Evolutionary conservation across 1,140 invertebrate genomes (phyloP), one percentile per base, ranked within the genome.

Genomic region (Batillaria attramentaria): DNA sequence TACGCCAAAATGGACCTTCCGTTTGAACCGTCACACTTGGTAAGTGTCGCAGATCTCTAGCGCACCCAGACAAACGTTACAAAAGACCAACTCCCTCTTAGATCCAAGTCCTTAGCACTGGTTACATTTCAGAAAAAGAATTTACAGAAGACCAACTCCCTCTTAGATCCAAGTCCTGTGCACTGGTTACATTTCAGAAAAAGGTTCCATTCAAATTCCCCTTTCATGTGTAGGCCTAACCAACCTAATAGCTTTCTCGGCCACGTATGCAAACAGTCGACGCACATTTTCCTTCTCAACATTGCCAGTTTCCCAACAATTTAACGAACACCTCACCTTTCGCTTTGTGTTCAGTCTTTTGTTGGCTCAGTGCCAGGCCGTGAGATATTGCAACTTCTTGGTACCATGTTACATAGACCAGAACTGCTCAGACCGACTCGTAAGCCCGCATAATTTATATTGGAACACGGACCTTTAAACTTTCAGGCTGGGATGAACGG

Each of bases 1-100:
- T 99, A 99, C 88, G 93, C 94, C 3, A 94, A 96, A 69, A 93
- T 99, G 60, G 94, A 95, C 13, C 42, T 82, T 33, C 41, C 33
- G 28, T 66, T 39, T 39, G 39, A 16, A n/a, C 18, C 1, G 13
- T 54, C 37, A 18, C 54, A 75, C 3, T 33, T 60, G 54, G 73
- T 75, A 46, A 28, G 50, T 37, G 68, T 1, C 13, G 16, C n/a
- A 28, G 65, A 20, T n/a, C n/a, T n/a, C n/a, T n/a, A n/a, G n/a
- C n/a, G n/a, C 28, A 75, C 24, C 69, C 18, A 10, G 35, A 18
- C 31, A 41, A 28, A 20, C 18, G 28, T 24, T 8, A 28, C 3
- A 28, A 65, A 20, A 28, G 10, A 65, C 8, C 6, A 35, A 13
- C 42, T 10, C 72, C 10, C n/a, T n/a, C n/a, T n/a, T n/a, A n/a